Percentiles rank a stretch among this genome's conserved stretches.
phyloP scores from a whole-genome alignment of 2,797 vertebrate genomes.

The Poecilia velifera region DNA sequence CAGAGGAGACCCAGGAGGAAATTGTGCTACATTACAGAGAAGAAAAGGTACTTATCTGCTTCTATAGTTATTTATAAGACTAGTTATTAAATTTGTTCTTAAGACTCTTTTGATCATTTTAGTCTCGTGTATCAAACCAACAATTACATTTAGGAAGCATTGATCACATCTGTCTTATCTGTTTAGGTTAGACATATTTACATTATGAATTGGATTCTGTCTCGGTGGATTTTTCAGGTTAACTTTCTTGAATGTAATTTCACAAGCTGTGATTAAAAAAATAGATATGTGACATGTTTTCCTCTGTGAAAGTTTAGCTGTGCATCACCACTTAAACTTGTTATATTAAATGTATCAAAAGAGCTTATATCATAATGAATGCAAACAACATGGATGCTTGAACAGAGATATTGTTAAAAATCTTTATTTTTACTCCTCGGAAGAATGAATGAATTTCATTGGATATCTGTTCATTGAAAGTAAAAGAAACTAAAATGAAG shows the following conservation, averaged over 20 bases:
- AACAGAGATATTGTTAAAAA: background rate
- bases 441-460: background rate
- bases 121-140: background rate
- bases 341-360: background rate
- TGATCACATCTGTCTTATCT: background rate
- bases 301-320: background rate
- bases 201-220: background rate
- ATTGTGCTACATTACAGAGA: conserved; percentile 64
- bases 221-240: background rate
- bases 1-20: conserved; percentile 78
- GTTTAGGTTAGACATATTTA: background rate
- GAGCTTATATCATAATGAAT: background rate
- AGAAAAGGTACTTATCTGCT: conserved; percentile 58
- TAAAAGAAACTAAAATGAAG: background rate
- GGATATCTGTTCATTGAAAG: background rate
- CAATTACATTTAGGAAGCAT: background rate
- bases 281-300: background rate
- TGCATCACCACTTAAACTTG: background rate
- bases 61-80: background rate
- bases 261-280: background rate
- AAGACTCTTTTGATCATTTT: no score
- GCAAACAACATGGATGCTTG: background rate
- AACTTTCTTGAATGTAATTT: background rate
- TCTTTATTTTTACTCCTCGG: background rate
- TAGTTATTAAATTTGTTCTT: background rate